A percentile compares a stretch with the other conserved stretches of the same genome.
Conservation (phyloP, 2,888 invertebrate species). For the Drosophila rubida region DNA sequence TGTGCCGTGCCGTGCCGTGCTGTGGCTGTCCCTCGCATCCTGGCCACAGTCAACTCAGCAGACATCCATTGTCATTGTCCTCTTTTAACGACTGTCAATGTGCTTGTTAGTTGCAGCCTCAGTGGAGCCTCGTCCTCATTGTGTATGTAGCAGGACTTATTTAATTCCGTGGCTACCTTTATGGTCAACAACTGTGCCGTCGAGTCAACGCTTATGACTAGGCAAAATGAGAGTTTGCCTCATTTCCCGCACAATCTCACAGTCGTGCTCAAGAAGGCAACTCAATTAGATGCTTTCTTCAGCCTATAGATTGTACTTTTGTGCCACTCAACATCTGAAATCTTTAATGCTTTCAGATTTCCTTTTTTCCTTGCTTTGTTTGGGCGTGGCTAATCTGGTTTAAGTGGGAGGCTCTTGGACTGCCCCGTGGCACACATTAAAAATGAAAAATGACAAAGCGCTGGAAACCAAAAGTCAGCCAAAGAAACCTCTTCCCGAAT, state of each 20-base stretch:
- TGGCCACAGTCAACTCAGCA: slow-evolving; percentile 6
- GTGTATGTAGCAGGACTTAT: slow-evolving; percentile 30
- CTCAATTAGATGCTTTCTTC: slow-evolving; percentile 32
- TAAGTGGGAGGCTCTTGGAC: slow-evolving; percentile 6
- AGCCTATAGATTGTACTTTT: background rate
- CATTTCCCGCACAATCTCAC: slow-evolving; percentile 13
- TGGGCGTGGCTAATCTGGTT: slow-evolving; percentile 12
- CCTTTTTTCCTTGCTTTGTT: background rate
- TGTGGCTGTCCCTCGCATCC: slow-evolving; percentile 30
- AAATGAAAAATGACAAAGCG: slow-evolving; percentile 47
- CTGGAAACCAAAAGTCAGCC: slow-evolving; percentile 34
- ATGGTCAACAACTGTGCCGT: slow-evolving; percentile 21
- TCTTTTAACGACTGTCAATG: slow-evolving; percentile 48
- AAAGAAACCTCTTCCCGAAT: slow-evolving; percentile 6
- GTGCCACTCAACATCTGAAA: background rate
- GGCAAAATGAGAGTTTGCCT: slow-evolving; percentile 23
- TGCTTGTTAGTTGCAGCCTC: slow-evolving; percentile 41
- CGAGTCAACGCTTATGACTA: slow-evolving; percentile 25
- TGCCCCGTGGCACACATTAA: slow-evolving; percentile 28
- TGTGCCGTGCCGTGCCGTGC: background rate
- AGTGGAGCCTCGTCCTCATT: background rate
- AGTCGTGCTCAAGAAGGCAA: background rate
- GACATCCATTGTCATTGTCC: slow-evolving; percentile 32
- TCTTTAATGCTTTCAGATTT: slow-evolving; percentile 10
- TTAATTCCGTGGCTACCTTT: slow-evolving; percentile 46